Evolutionary conservation across 2,113 vertebrate species (phyloP), one percentile per base, ranked within the genome.

Genomic region (Trematocara variabile): DNA sequence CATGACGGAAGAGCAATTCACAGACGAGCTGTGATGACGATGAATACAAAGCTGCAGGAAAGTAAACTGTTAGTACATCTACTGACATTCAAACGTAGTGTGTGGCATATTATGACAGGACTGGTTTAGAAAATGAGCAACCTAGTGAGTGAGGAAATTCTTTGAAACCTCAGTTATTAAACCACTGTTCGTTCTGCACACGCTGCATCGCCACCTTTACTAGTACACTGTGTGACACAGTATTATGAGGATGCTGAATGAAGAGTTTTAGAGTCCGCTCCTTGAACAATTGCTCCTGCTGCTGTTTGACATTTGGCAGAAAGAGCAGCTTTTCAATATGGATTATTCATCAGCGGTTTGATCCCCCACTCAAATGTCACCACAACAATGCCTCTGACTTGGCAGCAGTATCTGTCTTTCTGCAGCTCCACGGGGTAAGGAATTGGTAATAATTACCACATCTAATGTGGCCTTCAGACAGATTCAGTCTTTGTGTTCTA

Each of bases 261-360:
- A 80, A 85, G 90, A 86, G 84, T 90, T 88, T 88, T 18, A 28
- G 37, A 58, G 77, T 82, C 33, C 16, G n/a, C 48, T 84, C 28
- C 54, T 58, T 13, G 73, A 94, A 93, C 93, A 93, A 90, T 86
- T 75, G 81, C 81, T 89, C 88, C 80, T 78, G 89, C 92, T 92
- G 91, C 89, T 91, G 80, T 90, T 92, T 96, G 94, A 93, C 91
- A 95, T 95, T 96, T 92, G 91, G 88, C 88, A 92, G 88, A 93
- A 91, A 91, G 84, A 91, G 54, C 79, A 81, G 90, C 84, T 86
- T 93, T 93, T 95, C 93, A 92, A 78, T 92, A 88, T 92, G 90
- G 88, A 93, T 95, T 92, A 94, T 94, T 94, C 92, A 93, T 93
- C 90, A 52, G 84, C 55, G 65, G 79, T 89, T 93, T 94, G 91